Conservation (phyloP, 2,113 vertebrate species). For the Aythya baeri region DNA sequence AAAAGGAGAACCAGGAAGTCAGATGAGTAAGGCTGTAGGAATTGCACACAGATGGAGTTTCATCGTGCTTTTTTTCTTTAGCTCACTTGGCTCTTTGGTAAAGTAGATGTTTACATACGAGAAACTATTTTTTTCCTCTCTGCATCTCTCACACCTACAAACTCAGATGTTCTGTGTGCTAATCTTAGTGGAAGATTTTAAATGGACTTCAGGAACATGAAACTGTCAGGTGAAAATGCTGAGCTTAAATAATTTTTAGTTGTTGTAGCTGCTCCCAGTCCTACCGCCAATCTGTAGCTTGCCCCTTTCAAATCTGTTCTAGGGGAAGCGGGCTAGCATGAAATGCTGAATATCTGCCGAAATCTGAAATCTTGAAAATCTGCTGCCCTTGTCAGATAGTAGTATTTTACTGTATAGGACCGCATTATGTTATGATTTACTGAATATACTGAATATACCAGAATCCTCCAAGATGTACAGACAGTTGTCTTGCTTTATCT, state of each 20-base stretch:
- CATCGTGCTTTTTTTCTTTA: conserved; percentile 15
- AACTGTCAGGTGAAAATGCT: background rate
- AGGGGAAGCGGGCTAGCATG: background rate
- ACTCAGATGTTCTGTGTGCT: background rate
- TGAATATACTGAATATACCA: background rate
- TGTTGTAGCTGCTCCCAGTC: background rate
- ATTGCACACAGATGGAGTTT: conserved; percentile 21
- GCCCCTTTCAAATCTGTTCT: background rate
- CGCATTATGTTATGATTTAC: background rate
- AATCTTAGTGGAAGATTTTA: conserved; percentile 3
- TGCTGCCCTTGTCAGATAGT: background rate
- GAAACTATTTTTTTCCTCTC: background rate
- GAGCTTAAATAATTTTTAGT: background rate
- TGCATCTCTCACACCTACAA: background rate
- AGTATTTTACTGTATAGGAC: background rate
- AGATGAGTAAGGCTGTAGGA: conserved; percentile 55
- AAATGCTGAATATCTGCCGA: background rate
- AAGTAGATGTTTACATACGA: conserved; percentile 16
- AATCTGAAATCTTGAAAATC: conserved; percentile 2
- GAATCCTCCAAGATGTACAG: background rate
- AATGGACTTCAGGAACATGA: background rate
- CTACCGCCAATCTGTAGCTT: background rate
- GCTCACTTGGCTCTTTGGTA: conserved; percentile 14
- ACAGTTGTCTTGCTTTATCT: background rate
- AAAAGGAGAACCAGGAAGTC: conserved; percentile 55